Evolutionary conservation across 2,797 vertebrate species (phyloP), one percentile per base, ranked within the genome.

Genomic region (Bucorvus abyssinicus): DNA sequence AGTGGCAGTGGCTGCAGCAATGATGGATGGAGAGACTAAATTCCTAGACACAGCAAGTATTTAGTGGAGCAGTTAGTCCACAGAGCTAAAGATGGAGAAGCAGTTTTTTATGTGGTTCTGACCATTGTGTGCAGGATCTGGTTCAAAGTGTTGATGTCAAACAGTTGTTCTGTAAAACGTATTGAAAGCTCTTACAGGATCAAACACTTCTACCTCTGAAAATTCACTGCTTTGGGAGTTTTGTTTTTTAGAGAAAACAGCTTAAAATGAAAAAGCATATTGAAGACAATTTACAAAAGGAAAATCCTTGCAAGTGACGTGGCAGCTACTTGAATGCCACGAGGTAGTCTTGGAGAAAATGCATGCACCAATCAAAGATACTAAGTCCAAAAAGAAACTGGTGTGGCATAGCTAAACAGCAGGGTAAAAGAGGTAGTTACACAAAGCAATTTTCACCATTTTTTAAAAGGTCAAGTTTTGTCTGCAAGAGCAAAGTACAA

Each of bases 1-100:
- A 59, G 56, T 36, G 17, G 42, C 65, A 77, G 53, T 71, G 83
- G 53, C 83, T 69, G 82, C n/a, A 18, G 65, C 73, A 57, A 0
- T 94, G 94, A 93, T 61, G 90, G 85, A 88, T 95, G 83, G 76
- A 83, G 59, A 84, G n/a, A 24, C 55, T 82, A 36, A 90, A 91
- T 84, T 81, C 47, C 61, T 56, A 44, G 73, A n/a, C 56, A 61
- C 78, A 75, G 77, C 40, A 73, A 78, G 85, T 86, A 42, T 90
- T 95, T 93, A 27, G 40, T 79, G 80, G 67, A 84, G 90, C 91
- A 86, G 80, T 94, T 73, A 88, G 45, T 71, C 73, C 23, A 24
- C 61, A 91, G 65, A 71, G 14, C 49, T 84, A 61, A 65, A 86
- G 50, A 68, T 56, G 61, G 69, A 86, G 42, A 77, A 78, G 30